Conservation (phyloP, 2,113 vertebrate species). For the Cyanistes caeruleus region DNA sequence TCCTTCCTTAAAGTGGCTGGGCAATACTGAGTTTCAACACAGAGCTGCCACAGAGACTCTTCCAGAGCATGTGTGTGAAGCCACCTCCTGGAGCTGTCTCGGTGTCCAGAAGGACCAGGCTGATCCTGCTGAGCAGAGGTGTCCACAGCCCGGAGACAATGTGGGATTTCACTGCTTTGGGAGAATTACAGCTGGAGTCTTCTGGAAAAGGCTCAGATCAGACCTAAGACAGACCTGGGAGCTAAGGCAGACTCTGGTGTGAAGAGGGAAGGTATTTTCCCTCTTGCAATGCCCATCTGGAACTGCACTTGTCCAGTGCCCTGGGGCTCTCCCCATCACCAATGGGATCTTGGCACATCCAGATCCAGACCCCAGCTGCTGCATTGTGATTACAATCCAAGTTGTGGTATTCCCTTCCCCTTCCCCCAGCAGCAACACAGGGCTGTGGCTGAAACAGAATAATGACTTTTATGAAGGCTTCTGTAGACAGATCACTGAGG, state of each 20-base stretch:
- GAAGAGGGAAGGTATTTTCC: neutral
- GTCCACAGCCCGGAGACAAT: neutral
- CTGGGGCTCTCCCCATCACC: neutral
- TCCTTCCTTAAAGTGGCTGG: neutral
- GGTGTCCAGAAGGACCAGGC: neutral
- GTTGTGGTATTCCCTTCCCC: neutral
- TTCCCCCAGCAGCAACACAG: neutral
- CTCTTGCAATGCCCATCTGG: neutral
- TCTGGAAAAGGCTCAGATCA: neutral
- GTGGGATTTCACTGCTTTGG: neutral
- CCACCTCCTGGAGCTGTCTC: neutral
- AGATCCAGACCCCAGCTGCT: neutral
- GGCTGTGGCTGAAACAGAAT: neutral
- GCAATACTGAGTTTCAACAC: neutral
- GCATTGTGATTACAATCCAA: neutral
- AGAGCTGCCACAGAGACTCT: neutral
- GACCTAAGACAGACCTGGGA: neutral
- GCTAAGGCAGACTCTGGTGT: neutral
- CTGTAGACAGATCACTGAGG: neutral
- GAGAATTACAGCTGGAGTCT: neutral
- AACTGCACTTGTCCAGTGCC: neutral
- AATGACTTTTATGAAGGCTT: neutral
- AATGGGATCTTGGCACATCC: neutral
- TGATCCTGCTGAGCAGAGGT: neutral
- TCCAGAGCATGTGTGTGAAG: fast-evolving